These are phyloP conservation scores for Pangasius krempfi DNA, from an alignment of 2,797 vertebrate species.

Conservation along the genomic window DNA sequence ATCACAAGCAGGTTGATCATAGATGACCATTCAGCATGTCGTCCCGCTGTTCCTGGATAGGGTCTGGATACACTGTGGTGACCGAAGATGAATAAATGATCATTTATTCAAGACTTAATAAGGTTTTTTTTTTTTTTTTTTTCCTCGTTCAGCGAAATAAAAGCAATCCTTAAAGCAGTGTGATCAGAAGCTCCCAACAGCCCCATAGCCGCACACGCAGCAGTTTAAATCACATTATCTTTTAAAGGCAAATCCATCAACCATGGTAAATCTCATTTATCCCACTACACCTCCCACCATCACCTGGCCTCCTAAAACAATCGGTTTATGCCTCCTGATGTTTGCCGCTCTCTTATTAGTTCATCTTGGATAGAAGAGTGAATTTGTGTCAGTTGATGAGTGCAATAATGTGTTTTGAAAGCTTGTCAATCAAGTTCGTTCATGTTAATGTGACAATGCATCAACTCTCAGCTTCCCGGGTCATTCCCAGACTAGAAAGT, in stretches of 20 bases:
- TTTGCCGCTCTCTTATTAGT: not conserved
- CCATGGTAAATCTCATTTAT: not conserved
- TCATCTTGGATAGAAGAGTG: not conserved
- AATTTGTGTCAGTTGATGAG: not conserved
- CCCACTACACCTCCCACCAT: not conserved
- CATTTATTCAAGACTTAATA: not conserved
- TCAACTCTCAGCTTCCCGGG: not conserved
- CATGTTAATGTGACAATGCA: not conserved
- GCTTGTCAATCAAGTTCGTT: not conserved
- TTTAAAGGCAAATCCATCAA: not conserved
- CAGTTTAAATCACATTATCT: not conserved
- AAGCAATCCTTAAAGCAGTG: not conserved
- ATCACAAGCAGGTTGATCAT: not conserved
- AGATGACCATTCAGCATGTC: not conserved
- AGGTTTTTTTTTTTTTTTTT: not conserved
- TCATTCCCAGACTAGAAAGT: not conserved
- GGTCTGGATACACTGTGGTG: not conserved
- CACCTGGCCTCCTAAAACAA: not conserved
- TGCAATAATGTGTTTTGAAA: not conserved
- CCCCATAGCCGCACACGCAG: not conserved
- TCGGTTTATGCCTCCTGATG: not conserved
- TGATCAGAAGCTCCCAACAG: not conserved
- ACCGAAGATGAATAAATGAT: not conserved
- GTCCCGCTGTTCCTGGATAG: not conserved
- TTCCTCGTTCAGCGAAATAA: not conserved